Evolutionary conservation across 2,888 invertebrate species (phyloP), one percentile per base, ranked within the genome.

Genomic region (Punctoribates punctum): DNA sequence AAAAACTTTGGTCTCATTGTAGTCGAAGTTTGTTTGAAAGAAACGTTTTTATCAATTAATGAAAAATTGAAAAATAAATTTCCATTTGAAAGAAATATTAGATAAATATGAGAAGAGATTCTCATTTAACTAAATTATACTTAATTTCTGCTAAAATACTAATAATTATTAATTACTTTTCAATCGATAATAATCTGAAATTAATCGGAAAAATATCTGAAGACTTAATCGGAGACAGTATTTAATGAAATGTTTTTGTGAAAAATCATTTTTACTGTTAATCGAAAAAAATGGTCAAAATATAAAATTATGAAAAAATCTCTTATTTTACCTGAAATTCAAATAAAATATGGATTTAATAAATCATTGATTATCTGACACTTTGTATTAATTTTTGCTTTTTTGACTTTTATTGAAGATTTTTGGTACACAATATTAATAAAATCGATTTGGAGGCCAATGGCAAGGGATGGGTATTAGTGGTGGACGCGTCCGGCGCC

Each of bases 341-440:
- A 57, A 25, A 42, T 42, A 42, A 57, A 25, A 23, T 25, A 34
- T 34, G 8, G 8, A 34, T 13, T 57, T 11, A 57, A 57, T 23
- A 57, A 57, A 23, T 57, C 20, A 9, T 9, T 23, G 6, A 13
- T 23, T 25, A 23, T 25, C 57, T 57, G 20, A 57, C 1, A 23
- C n/a, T 11, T 48, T 4, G n/a, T 48, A 48, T 13, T 42, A 48
- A 48, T 11, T 11, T 17, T 48, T 15, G 48, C 13, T 48, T 54
- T 20, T 57, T 23, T 57, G 57, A 23, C 23, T 25, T 15, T 27
- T 29, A 29, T 17, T 15, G 17, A 27, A 76, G 73, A 62, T 76
- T 76, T 73, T 73, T 76, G 27, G 76, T 76, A 23, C 73, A 46
- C 42, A 76, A 57, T 11, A 62, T 76, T 48, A 73, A 76, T 29